Base-by-base conservation (phyloP, 1,140 invertebrate species). In the Saccostrea cuccullata region DNA sequence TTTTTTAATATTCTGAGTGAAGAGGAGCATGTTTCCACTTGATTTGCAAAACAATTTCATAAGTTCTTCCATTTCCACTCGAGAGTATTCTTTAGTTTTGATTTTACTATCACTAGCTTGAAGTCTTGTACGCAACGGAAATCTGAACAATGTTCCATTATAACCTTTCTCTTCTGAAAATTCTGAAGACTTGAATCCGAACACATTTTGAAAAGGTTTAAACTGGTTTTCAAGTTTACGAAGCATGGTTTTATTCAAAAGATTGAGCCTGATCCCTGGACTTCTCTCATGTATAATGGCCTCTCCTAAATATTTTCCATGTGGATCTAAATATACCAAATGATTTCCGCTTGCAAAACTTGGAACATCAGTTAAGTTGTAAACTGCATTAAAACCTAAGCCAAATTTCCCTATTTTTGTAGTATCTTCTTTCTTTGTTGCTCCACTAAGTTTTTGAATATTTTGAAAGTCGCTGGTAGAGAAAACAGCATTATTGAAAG, bases 331-430 rank as follows among this genome's bases (percentile, higher is more conserved):
- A 20, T 94, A 91, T 0, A 94, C 93, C 12, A 94, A n/a, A 47
- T 84, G 91, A 67, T 92, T 82, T 23, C 92, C 87, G 85, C 92
- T 94, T 5, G 94, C 84, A 86, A 95, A 94, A 77, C 92, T 93
- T 13, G 94, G 94, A n/a, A 94, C 91, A 91, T 95, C 94, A 30
- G 94, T 94, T 58, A 94, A 60, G 82, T 94, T 95, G 88, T 94
- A 95, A 6, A 94, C 94, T 91, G 93, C 89, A 87, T 92, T 93
- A 90, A 94, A 94, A 4, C 94, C 94, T 0, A 94, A 87, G 56
- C 94, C 94, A 91, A 94, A 94, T 58, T 91, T 91, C 26, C 94
- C 94, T 82, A 92, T 92, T 89, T 92, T 94, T 17, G 91, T 90
- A 56, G 89, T 87, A 9, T 93, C 90, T n/a, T 88, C 85, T 86